These are phyloP conservation scores for Harpalus rufipes DNA, from an alignment of 2,888 invertebrate genomes.

Conservation along the genomic window DNA sequence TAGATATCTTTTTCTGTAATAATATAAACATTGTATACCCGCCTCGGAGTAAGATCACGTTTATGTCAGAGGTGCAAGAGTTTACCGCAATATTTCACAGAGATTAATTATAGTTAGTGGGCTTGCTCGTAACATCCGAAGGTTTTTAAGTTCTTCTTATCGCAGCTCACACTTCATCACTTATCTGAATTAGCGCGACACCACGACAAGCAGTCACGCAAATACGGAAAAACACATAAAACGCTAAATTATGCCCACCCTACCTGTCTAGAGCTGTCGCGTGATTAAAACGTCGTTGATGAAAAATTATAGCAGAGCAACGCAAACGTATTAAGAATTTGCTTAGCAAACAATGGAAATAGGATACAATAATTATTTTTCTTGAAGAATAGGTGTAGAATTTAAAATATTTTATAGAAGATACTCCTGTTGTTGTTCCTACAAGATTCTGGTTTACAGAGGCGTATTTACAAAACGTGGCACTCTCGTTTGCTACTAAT, in stretches of 20 bases:
- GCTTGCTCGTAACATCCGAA: slow-evolving; percentile 52
- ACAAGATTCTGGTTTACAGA: too few species aligned
- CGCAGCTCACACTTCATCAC: slow-evolving; percentile 64
- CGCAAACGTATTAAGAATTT: not conserved
- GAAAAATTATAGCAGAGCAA: slow-evolving; percentile 36
- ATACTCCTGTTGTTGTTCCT: too few species aligned
- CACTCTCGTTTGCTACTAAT: too few species aligned
- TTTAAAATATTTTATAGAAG: not conserved
- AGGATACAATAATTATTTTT: not conserved
- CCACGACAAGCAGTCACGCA: slow-evolving; percentile 57
- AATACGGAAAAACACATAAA: slow-evolving; percentile 57
- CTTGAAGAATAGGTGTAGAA: not conserved
- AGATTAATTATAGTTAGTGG: slow-evolving; percentile 66
- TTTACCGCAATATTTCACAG: slow-evolving; percentile 60
- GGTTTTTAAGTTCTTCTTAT: slow-evolving; percentile 57
- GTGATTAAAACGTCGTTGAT: slow-evolving; percentile 34
- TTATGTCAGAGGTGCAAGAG: slow-evolving; percentile 26
- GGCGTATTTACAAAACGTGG: too few species aligned
- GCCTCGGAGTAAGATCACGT: slow-evolving; percentile 10
- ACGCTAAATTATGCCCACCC: slow-evolving; percentile 56
- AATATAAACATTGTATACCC: not conserved
- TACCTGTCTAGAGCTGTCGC: slow-evolving; percentile 8
- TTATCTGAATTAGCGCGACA: slow-evolving; percentile 57
- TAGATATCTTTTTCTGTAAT: not conserved
- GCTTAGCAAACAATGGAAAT: not conserved